Evolutionary conservation across 2,797 vertebrate genomes (phyloP), one percentile per base, ranked within the genome.

Genomic region (Lepus oiostolus): DNA sequence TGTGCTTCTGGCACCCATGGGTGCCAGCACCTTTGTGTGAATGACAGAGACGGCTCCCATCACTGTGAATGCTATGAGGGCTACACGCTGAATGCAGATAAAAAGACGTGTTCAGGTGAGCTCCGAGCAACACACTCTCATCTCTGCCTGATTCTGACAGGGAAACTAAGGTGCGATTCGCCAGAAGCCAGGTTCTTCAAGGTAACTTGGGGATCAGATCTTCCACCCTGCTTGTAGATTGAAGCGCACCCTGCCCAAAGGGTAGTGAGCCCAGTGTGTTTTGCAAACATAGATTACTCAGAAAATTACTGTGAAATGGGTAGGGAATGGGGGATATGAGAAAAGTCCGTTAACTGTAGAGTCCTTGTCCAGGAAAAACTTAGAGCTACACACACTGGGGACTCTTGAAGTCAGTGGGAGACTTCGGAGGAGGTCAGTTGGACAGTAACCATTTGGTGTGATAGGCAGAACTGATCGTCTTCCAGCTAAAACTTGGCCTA

Each of bases 21-120:
- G 87, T 99, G 99, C 22, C 98, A 99, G 96, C 99, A 99, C 95
- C 89, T 99, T 77, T 99, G 99, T 63, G 97, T 99, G 95, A 98
- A 97, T 70, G 98, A 79, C 1, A 7, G 94, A 84, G 96, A 96
- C 5, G 97, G 97, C 19, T 98, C 98, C 24, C 98, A 98, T 92
- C 96, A 95, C 98, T 99, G 99, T 76, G 98, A 98, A 91, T 99
- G 99, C 98, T 98, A 97, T 19, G 88, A 95, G 1, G 99, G 99
- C 77, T 99, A 98, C 47, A 83, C 90, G 75, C 97, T 99, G 95
- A 99, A 99, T 86, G 95, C 96, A 12, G 99, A 99, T 96, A 98
- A 98, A 97, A 99, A 98, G 96, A 99, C 98, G 0, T 99, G 99
- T 96, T 98, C 99, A 97, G 97, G 99, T 99, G 98, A 99, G 98